Evolutionary conservation across 1,140 invertebrate species (phyloP).

Genomic region (Oppia nitens): DNA sequence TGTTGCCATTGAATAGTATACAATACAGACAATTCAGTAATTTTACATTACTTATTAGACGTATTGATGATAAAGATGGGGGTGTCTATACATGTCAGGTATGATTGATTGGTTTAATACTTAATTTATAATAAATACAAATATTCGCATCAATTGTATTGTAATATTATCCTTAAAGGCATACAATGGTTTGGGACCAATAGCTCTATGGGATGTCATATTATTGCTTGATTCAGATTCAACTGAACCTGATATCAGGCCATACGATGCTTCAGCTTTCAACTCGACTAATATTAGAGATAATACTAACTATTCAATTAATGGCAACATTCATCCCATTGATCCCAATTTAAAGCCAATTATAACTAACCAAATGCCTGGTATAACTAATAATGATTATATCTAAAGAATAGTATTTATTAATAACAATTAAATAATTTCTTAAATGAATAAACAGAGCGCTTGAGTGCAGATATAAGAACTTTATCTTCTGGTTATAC

Average conservation of each 20-base stretch:
- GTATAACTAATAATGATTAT: conserved; percentile 3
- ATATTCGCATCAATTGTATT: neutral
- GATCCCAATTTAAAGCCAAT: neutral
- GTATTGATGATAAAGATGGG: conserved; percentile 47
- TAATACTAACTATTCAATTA: neutral
- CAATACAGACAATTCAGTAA: conserved; percentile 54
- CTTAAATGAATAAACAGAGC: conserved; percentile 6
- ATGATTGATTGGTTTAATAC: neutral
- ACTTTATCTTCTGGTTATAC: conserved; percentile 2
- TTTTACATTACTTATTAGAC: conserved; percentile 49
- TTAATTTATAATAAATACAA: neutral
- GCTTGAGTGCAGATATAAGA: conserved; percentile 3
- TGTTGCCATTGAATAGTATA: conserved; percentile 47
- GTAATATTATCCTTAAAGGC: conserved; percentile 59
- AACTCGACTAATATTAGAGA: neutral
- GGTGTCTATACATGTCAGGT: conserved; percentile 34
- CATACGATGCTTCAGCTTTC: neutral
- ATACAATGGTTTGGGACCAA: conserved; percentile 58
- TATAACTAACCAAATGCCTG: neutral
- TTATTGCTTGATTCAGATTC: conserved; percentile 27
- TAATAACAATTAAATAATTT: neutral
- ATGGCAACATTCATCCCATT: neutral
- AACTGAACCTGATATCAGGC: conserved; percentile 4
- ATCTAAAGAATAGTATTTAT: neutral
- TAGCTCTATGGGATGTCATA: conserved; percentile 51